These are phyloP conservation scores for Cliona cf. orientalis DNA, from an alignment of 37 sponge, comb jelly and placozoan species.

Conservation along the genomic window DNA sequence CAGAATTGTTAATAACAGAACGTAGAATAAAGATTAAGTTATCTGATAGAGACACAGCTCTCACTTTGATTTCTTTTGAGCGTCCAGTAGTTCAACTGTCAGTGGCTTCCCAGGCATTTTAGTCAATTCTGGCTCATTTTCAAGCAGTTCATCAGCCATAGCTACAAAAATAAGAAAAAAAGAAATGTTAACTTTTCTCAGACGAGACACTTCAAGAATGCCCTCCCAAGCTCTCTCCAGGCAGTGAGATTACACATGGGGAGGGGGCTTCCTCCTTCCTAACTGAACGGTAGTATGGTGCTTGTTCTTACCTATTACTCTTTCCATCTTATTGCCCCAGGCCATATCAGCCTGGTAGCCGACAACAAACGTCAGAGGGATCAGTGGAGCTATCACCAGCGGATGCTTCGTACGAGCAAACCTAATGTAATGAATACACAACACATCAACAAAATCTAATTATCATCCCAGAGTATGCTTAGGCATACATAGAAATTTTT, in stretches of 20 bases:
- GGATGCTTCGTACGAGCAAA: conserved; percentile 18
- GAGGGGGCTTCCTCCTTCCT: too few species aligned
- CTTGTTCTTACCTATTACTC: conserved; percentile 69
- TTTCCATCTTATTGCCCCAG: conserved; percentile 71
- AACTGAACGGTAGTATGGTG: too few species aligned
- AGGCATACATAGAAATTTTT: not conserved
- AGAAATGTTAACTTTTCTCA: not conserved
- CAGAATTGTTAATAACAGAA: too few species aligned
- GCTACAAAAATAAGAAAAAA: conserved; percentile 33
- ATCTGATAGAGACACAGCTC: too few species aligned
- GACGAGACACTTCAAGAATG: not conserved
- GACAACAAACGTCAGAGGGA: conserved; percentile 69
- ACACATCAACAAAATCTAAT: too few species aligned
- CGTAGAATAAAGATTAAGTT: too few species aligned
- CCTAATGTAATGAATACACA: conserved; percentile 3
- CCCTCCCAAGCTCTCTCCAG: not conserved
- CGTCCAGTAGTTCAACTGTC: conserved; percentile 38
- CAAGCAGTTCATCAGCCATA: conserved; percentile 64
- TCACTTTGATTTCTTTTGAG: too few species aligned
- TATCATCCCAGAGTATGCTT: not conserved
- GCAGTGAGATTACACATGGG: not conserved
- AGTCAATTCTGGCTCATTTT: conserved; percentile 50
- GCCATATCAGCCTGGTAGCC: conserved; percentile 77
- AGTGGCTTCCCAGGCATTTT: conserved; percentile 64
- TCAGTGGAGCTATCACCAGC: conserved; percentile 46